Percentiles rank a stretch among this genome's conserved stretches.
Conservation (phyloP, 2,113 vertebrate genomes). For the Epinephelus moara region DNA sequence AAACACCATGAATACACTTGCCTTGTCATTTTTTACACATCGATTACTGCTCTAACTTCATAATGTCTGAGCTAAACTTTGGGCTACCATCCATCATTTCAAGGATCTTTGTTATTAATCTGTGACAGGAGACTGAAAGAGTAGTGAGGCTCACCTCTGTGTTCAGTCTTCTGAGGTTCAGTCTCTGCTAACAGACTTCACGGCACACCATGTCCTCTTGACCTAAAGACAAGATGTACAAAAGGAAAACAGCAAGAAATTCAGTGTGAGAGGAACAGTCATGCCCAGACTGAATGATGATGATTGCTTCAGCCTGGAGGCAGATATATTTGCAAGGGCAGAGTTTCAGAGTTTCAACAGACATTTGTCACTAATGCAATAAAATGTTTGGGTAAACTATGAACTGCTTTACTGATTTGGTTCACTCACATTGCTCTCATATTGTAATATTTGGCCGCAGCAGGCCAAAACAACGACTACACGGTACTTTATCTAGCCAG, state of each 20-base stretch:
- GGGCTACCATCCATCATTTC: conserved; percentile 40
- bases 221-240: conserved; percentile 55
- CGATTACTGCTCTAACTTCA: conserved; percentile 30
- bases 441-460: neutral
- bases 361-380: neutral
- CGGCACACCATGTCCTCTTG: conserved; percentile 43
- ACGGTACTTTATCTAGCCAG: neutral
- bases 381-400: neutral
- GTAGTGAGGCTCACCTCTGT: conserved; percentile 68
- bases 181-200: conserved; percentile 28
- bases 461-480: neutral
- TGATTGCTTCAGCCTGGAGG: neutral
- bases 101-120: conserved; percentile 40
- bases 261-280: neutral
- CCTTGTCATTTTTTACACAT: conserved; percentile 28
- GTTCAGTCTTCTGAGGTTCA: conserved; percentile 41
- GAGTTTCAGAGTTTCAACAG: neutral
- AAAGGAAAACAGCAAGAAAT: neutral
- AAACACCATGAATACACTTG: conserved; percentile 37
- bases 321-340: neutral
- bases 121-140: conserved; percentile 26
- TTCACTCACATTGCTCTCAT: neutral
- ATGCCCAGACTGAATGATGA: conserved; percentile 20
- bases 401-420: neutral
- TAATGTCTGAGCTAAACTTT: conserved; percentile 36